phyloP scores from a whole-genome alignment of 2,888 invertebrate genomes.

The Timema podura region DNA sequence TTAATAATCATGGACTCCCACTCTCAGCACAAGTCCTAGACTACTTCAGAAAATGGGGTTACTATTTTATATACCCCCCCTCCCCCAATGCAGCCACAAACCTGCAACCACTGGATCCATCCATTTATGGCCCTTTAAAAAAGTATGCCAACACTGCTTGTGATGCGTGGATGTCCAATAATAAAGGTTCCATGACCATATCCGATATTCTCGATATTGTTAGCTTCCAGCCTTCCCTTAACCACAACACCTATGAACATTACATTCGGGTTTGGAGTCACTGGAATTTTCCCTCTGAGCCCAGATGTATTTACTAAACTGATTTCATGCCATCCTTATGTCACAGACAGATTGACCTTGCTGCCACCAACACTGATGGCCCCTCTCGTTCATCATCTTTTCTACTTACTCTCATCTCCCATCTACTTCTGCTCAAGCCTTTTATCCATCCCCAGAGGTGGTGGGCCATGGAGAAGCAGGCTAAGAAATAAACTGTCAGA shows the following conservation, averaged over 20 bases:
- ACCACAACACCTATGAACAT: neutral
- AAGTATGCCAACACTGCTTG: constrained; percentile 1
- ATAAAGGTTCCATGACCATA: neutral
- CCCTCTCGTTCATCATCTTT: neutral
- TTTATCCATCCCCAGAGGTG: too few relatives aligned
- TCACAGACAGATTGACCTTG: too few relatives aligned
- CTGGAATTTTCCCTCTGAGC: too few relatives aligned
- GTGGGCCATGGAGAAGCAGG: neutral
- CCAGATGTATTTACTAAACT: too few relatives aligned
- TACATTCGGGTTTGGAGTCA: neutral
- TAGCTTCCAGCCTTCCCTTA: neutral
- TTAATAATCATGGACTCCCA: constrained; percentile 13
- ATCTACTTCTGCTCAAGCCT: too few relatives aligned
- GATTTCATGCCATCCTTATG: too few relatives aligned
- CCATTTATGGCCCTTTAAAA: constrained; percentile 1
- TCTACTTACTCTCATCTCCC: too few relatives aligned
- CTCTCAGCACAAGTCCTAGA: constrained; percentile 7
- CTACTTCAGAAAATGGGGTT: constrained; percentile 10
- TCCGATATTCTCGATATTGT: neutral
- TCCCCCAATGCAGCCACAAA: constrained; percentile 14
- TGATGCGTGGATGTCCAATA: constrained; percentile 11
- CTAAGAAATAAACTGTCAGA: constrained; percentile 8
- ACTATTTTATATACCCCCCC: neutral
- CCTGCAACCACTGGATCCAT: constrained; percentile 6
- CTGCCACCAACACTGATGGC: too few relatives aligned